Conservation (phyloP, 2,113 vertebrate genomes). For the Hippopotamus amphibius region DNA sequence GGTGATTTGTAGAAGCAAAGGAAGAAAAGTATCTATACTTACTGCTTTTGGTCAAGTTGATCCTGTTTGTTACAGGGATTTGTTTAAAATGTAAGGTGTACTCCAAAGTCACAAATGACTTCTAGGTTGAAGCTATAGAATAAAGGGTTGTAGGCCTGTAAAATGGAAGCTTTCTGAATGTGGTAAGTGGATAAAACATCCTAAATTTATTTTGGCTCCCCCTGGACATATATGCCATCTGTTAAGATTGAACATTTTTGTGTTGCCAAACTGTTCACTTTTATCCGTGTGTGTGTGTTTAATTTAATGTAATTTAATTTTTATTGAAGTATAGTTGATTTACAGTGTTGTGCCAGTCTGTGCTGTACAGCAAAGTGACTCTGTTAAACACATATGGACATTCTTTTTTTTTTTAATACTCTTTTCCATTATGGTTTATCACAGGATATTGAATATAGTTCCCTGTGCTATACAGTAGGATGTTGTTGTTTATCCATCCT, state of each 20-base stretch:
- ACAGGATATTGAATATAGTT: neutral
- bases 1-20: conserved; percentile 19
- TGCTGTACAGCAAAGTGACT: neutral
- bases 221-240: conserved; percentile 48
- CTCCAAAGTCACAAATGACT: neutral
- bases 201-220: conserved; percentile 65
- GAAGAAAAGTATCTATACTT: neutral
- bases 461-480: neutral
- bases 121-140: neutral
- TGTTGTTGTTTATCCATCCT: neutral
- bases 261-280: conserved; percentile 55
- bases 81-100: neutral
- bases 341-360: neutral
- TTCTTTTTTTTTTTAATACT: neutral
- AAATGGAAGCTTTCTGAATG: neutral
- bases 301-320: neutral
- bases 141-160: neutral
- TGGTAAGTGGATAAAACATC: conserved; percentile 59
- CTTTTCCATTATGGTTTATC: neutral
- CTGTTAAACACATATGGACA: neutral
- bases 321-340: neutral
- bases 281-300: conserved; percentile 26
- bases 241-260: conserved; percentile 54
- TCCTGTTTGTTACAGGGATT: neutral
- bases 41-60: neutral